Conservation (phyloP, 1,140 invertebrate species). For the Drosophila pandora region DNA sequence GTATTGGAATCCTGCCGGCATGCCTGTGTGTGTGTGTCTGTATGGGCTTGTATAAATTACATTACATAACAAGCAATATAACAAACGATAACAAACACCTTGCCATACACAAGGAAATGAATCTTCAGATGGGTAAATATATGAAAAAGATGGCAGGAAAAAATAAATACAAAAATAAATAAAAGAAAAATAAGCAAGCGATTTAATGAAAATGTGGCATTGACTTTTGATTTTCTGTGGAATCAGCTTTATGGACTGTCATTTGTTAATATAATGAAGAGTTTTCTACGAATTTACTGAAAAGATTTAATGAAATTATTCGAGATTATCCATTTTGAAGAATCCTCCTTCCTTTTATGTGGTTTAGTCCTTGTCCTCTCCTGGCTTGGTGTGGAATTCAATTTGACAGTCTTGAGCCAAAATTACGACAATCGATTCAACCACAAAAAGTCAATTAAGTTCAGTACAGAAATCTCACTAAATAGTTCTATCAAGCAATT, state of each 20-base stretch:
- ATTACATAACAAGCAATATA: slow-evolving; percentile 82
- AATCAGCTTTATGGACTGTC: slow-evolving; percentile 44
- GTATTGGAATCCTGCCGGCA: slow-evolving; percentile 64
- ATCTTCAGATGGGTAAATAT: slow-evolving; percentile 22
- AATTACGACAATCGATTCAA: slow-evolving; percentile 23
- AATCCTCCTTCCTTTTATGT: background rate
- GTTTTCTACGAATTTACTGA: slow-evolving; percentile 1
- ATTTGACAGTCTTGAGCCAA: background rate
- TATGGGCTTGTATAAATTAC: slow-evolving; percentile 73
- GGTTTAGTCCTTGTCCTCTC: background rate
- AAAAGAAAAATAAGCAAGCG: slow-evolving; percentile 34
- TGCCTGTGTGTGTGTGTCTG: slow-evolving; percentile 12
- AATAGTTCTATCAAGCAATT: slow-evolving; percentile 21
- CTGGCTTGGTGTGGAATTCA: background rate
- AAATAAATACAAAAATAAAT: background rate
- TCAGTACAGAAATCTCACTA: background rate
- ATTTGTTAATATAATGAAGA: slow-evolving; percentile 44
- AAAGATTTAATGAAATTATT: background rate
- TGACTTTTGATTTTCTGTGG: slow-evolving; percentile 47
- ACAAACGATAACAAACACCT: slow-evolving; percentile 82
- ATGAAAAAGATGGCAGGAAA: slow-evolving; percentile 19
- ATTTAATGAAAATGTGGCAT: slow-evolving; percentile 72
- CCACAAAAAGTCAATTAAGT: slow-evolving; percentile 49
- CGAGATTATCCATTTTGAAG: background rate
- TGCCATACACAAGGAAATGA: slow-evolving; percentile 45